These are phyloP conservation scores for Astropecten irregularis DNA, from an alignment of 53 echinoderm and acorn worm genomes.

Conservation along the genomic window DNA sequence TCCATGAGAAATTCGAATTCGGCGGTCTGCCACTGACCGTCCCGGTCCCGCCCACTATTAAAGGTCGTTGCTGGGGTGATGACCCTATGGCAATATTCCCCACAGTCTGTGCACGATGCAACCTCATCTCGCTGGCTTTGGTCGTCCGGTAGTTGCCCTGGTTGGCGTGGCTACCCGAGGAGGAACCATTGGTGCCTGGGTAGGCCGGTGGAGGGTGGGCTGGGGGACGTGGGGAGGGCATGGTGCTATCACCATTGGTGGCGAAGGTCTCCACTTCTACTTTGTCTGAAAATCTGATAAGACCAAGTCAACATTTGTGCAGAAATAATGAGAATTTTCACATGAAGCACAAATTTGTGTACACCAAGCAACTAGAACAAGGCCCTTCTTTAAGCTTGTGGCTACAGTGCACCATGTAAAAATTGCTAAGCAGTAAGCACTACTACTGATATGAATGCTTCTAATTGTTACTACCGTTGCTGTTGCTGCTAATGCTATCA, in stretches of 20 bases:
- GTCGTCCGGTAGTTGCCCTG: slow-evolving; percentile 56
- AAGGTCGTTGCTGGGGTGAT: slow-evolving; percentile 7
- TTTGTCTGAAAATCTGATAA: slow-evolving; percentile 45
- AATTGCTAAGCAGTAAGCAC: too few species aligned
- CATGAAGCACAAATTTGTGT: too few species aligned
- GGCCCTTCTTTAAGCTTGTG: too few species aligned
- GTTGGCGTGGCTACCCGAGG: slow-evolving; percentile 46
- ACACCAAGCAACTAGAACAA: too few species aligned
- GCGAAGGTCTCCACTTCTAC: slow-evolving; percentile 39
- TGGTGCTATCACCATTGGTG: slow-evolving; percentile 4
- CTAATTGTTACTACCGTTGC: too few species aligned
- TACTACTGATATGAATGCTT: too few species aligned
- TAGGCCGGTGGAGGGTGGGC: slow-evolving; percentile 40
- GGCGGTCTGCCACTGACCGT: neutral
- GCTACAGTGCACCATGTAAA: too few species aligned
- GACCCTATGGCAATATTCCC: slow-evolving; percentile 4
- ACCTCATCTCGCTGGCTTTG: slow-evolving; percentile 65
- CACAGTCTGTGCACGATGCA: slow-evolving; percentile 36
- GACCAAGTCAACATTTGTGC: too few species aligned
- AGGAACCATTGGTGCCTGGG: slow-evolving; percentile 22
- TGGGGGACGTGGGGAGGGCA: slow-evolving; percentile 1
- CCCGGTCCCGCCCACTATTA: neutral
- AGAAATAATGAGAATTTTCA: too few species aligned
- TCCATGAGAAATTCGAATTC: slow-evolving; percentile 44
- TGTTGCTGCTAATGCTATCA: too few species aligned